Evolutionary conservation across 2,113 vertebrate species (phyloP).

Genomic region (Hemicordylus capensis): DNA sequence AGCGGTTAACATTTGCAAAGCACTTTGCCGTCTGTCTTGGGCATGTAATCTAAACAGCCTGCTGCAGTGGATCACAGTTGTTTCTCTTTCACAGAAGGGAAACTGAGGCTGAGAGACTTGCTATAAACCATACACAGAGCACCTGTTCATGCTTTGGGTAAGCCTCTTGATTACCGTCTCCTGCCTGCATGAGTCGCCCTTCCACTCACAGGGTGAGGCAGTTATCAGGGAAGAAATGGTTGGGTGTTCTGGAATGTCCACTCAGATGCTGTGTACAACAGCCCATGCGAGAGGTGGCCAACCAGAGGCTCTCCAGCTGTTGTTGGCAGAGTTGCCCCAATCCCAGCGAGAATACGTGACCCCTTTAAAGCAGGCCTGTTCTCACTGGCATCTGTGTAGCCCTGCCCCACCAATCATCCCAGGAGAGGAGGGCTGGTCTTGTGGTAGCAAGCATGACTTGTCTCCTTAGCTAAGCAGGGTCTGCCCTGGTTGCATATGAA

Average conservation of each 20-base stretch:
- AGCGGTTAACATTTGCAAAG: neutral
- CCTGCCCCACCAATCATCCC: too few species aligned
- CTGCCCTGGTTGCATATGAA: too few species aligned
- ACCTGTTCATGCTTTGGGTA: neutral
- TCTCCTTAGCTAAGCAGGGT: too few species aligned
- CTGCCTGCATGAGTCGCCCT: neutral
- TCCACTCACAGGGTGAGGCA: neutral
- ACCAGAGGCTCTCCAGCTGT: too few species aligned
- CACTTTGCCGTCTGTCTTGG: neutral
- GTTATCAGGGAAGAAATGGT: neutral
- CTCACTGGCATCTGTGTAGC: too few species aligned
- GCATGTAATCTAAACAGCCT: neutral
- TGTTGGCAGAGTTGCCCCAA: too few species aligned
- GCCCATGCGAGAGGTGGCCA: too few species aligned
- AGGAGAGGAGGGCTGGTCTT: too few species aligned
- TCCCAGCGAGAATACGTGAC: too few species aligned
- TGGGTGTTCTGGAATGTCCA: neutral
- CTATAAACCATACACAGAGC: neutral
- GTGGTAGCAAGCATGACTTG: too few species aligned
- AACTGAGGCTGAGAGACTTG: neutral
- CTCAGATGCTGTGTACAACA: neutral
- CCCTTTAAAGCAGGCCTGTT: too few species aligned
- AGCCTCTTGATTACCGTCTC: neutral
- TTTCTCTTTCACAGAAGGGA: neutral
- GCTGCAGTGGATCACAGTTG: neutral